Base-by-base conservation (phyloP, 2,888 invertebrate species). In the Proisotoma minuta region DNA sequence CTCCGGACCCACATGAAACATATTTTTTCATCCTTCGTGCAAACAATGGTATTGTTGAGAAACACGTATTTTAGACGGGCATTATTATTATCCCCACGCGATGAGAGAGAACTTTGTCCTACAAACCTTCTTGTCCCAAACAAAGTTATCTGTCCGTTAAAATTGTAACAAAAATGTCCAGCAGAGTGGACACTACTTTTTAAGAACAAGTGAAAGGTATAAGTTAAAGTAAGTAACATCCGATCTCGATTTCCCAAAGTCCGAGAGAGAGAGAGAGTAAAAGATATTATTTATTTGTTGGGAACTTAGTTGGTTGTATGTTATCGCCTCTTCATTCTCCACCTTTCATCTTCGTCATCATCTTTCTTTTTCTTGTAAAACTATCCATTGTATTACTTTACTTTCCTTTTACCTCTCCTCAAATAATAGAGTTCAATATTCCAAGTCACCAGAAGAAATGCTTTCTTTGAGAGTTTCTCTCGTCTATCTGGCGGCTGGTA, bases 341-440 rank as follows among this genome's bases (percentile, higher is more conserved):
- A 51, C 51, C 51, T 51, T 51, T 51, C 51, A 51, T 51, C 51
- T 27, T 51, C 51, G 51, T 51, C 51, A 51, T 51, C 51, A 51
- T 51, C 51, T 51, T 39, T 52, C 52, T 39, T 22, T 28, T 22
- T 20, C 53, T 43, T 43, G 18, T 43, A 43, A 43, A 54, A 29
- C 53, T 28, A 54, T 39, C 53, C 20, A 34, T 54, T 54, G 53
- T 54, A 51, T 51, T 51, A 54, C 53, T 54, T 54, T 39, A 29
- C 53, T 54, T 54, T 54, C n/a, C 53, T 39, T 54, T 54, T 54
- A 54, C 53, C 39, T 54, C 53, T n/a, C n/a, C n/a, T 15, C 43
- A 43, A 43, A 43, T 43, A 43, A 43, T 43, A 43, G 4, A 43
- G 10, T 34, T 15, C 34, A 34, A 34, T 8, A 10, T 34, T 34